Evolutionary conservation across 2,113 vertebrate genomes (phyloP).

Genomic region (Delphinus delphis): DNA sequence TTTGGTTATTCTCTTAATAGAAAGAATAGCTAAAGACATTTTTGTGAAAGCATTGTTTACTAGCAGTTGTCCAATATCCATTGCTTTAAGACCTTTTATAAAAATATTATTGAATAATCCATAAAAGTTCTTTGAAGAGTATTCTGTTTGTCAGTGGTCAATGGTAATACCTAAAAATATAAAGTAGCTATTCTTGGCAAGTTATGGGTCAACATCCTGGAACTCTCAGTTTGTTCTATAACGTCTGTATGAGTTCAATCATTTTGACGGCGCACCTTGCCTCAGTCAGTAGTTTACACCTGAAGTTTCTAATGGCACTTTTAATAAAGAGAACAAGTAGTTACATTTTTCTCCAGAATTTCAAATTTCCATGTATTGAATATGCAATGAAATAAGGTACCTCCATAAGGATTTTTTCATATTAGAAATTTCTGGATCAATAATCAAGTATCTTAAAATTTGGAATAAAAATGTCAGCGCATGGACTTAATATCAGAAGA

Average conservation of each 20-base stretch:
- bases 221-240: not conserved
- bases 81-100: conserved; percentile 12
- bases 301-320: not conserved
- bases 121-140: not conserved
- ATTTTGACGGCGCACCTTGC: not conserved
- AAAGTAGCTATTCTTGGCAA: not conserved
- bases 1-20: not conserved
- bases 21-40: not conserved
- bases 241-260: not conserved
- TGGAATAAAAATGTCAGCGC: not conserved
- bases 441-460: not conserved
- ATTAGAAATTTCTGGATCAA: not conserved
- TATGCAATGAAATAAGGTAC: not conserved
- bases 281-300: not conserved
- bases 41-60: not conserved
- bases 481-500: not conserved
- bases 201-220: not conserved
- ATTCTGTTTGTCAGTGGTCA: not conserved
- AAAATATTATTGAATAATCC: not conserved
- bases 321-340: not conserved
- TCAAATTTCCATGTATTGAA: not conserved
- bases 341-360: not conserved
- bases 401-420: not conserved
- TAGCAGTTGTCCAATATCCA: not conserved
- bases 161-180: not conserved